A percentile compares a stretch with the other conserved stretches of the same genome.
Evolutionary conservation across 2,888 invertebrate species (phyloP).

Genomic region (Tuta absoluta): DNA sequence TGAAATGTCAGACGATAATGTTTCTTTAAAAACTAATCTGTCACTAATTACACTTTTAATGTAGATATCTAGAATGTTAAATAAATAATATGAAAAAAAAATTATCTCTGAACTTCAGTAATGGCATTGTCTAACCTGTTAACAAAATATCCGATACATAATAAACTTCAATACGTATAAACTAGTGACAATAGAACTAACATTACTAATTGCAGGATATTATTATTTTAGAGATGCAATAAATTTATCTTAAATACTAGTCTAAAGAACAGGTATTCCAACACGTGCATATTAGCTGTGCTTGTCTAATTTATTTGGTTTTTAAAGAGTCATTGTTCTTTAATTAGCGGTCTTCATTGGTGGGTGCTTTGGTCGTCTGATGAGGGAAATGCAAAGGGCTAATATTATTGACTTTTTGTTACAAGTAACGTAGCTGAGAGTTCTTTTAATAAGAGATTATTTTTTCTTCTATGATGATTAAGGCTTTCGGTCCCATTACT

Average conservation of each 20-base stretch:
- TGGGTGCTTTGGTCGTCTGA: not conserved
- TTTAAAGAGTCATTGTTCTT: constrained; percentile 6
- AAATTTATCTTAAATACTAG: not conserved
- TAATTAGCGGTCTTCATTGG: not conserved
- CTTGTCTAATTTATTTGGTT: constrained; percentile 7
- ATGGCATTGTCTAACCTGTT: too few relatives aligned
- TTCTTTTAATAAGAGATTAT: not conserved
- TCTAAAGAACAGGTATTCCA: constrained; percentile 5
- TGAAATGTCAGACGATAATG: not conserved
- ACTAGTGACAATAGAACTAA: constrained; percentile 24
- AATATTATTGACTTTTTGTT: not conserved
- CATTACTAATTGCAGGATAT: constrained; percentile 36
- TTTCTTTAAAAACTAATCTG: not conserved
- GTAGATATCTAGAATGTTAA: too few relatives aligned
- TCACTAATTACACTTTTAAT: not conserved
- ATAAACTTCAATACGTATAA: too few relatives aligned
- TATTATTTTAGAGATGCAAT: constrained; percentile 34
- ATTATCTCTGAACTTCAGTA: too few relatives aligned
- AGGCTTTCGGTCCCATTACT: too few relatives aligned
- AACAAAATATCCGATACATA: too few relatives aligned
- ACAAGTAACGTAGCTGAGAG: not conserved
- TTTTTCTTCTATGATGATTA: not conserved
- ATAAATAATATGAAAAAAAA: too few relatives aligned
- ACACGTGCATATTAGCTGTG: constrained; percentile 1
- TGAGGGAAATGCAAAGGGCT: not conserved